phyloP scores from a whole-genome alignment of 64 coral and sea anemone species.

The Montipora sp. region DNA sequence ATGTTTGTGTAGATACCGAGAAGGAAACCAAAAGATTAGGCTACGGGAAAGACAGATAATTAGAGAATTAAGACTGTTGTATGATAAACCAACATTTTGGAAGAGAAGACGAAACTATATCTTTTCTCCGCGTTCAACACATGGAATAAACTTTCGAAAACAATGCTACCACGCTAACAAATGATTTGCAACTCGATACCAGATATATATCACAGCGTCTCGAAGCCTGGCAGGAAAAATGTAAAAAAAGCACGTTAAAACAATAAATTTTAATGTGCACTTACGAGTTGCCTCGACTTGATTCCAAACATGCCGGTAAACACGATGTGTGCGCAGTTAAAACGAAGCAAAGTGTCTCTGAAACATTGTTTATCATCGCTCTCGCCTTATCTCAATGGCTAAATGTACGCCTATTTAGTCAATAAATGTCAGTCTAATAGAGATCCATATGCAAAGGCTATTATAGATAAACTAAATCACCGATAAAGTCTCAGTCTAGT shows the following conservation, averaged over 20 bases:
- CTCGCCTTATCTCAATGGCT: neutral
- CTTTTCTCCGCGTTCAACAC: neutral
- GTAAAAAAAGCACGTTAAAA: neutral
- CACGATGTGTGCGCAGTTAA: no score
- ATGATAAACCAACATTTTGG: neutral
- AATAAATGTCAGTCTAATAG: conserved; percentile 23
- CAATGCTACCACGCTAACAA: conserved; percentile 42
- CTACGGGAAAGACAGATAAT: neutral
- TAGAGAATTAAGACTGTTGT: neutral
- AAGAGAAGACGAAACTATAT: neutral
- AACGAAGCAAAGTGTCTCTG: neutral
- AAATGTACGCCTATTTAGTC: conserved; percentile 10
- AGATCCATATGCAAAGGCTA: conserved; percentile 18
- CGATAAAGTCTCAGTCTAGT: conserved; percentile 20
- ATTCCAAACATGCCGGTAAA: neutral
- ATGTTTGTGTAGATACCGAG: neutral
- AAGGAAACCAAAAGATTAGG: neutral
- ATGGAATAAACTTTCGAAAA: neutral
- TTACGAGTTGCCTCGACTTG: neutral
- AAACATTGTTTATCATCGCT: neutral
- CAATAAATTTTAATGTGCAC: neutral
- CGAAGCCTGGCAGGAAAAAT: neutral
- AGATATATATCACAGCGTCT: conserved; percentile 11
- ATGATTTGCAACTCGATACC: conserved; percentile 31
- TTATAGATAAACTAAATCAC: conserved; percentile 33